Conservation (phyloP, 2,113 vertebrate species). For the Budorcas taxicolor region DNA sequence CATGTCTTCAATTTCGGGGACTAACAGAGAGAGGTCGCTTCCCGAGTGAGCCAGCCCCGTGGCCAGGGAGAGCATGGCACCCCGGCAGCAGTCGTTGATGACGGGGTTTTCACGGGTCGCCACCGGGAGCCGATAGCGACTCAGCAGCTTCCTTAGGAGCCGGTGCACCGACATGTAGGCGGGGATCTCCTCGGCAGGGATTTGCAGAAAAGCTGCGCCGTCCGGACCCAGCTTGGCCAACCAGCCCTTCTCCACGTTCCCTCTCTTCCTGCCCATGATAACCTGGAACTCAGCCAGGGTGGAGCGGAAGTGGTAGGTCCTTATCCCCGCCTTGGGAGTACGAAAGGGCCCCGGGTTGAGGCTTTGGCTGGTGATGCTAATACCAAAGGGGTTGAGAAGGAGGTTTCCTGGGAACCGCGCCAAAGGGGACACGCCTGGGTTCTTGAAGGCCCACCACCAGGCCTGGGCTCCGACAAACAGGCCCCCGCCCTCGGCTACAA, state of each 20-base stretch:
- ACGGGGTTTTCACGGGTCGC: constrained; percentile 79
- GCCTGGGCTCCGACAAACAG: constrained; percentile 80
- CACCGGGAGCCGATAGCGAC: constrained; percentile 78
- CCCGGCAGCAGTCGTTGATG: constrained; percentile 79
- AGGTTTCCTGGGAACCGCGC: constrained; percentile 83
- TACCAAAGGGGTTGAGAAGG: constrained; percentile 87
- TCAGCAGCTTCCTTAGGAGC: constrained; percentile 81
- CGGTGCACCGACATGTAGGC: constrained; percentile 81
- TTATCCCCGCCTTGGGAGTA: constrained; percentile 48
- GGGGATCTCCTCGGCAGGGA: constrained; percentile 74
- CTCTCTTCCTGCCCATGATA: constrained; percentile 76
- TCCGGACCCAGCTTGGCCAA: constrained; percentile 77
- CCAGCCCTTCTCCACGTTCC: constrained; percentile 64
- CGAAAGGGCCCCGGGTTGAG: constrained; percentile 58
- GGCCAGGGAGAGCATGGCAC: constrained; percentile 82
- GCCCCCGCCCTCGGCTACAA: constrained; percentile 81
- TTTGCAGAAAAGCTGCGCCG: constrained; percentile 79
- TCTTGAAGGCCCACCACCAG: constrained; percentile 81
- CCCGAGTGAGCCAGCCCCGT: constrained; percentile 76
- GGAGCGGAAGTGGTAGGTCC: constrained; percentile 85
- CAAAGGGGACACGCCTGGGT: constrained; percentile 64
- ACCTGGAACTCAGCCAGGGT: constrained; percentile 80
- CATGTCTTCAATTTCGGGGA: constrained; percentile 60
- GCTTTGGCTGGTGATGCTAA: constrained; percentile 81
- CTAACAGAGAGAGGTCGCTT: constrained; percentile 56